A percentile compares a stretch with the other conserved stretches of the same genome.
Evolutionary conservation across 1,140 invertebrate species (phyloP).

Genomic region (Andrena cerasifolii): DNA sequence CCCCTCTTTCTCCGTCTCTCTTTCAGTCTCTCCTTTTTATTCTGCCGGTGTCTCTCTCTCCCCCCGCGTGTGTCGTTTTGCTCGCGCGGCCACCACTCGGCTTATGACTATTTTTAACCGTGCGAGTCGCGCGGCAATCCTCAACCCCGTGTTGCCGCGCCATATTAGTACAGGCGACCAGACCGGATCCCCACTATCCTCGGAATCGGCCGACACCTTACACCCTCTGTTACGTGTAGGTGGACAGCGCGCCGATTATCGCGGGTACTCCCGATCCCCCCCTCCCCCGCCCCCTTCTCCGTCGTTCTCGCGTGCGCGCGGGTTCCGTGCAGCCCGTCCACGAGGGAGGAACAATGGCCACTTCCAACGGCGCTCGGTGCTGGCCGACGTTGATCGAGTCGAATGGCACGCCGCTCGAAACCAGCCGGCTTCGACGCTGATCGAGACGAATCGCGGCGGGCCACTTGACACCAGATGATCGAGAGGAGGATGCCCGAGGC

Average conservation of each 20-base stretch:
- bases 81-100: slow-evolving; percentile 69
- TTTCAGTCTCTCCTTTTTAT: slow-evolving; percentile 42
- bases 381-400: not conserved
- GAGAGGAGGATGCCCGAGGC: not conserved
- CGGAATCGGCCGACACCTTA: slow-evolving; percentile 80
- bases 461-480: too few relatives aligned
- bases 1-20: not conserved
- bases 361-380: too few relatives aligned
- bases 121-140: slow-evolving; percentile 75
- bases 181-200: slow-evolving; percentile 79
- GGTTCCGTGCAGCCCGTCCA: not conserved
- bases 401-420: not conserved
- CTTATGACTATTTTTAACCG: slow-evolving; percentile 82
- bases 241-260: slow-evolving; percentile 56
- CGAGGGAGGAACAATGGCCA: too few relatives aligned
- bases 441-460: too few relatives aligned
- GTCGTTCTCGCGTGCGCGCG: not conserved
- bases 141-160: slow-evolving; percentile 80
- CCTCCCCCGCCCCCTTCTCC: not conserved
- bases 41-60: slow-evolving; percentile 33
- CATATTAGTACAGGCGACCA: slow-evolving; percentile 81
- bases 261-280: not conserved
- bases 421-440: not conserved
- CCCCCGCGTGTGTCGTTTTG: slow-evolving; percentile 60
- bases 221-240: slow-evolving; percentile 74